Evolutionary conservation across 1,140 invertebrate genomes (phyloP), one percentile per base, ranked within the genome.

Genomic region (Mesaphorura yosii): DNA sequence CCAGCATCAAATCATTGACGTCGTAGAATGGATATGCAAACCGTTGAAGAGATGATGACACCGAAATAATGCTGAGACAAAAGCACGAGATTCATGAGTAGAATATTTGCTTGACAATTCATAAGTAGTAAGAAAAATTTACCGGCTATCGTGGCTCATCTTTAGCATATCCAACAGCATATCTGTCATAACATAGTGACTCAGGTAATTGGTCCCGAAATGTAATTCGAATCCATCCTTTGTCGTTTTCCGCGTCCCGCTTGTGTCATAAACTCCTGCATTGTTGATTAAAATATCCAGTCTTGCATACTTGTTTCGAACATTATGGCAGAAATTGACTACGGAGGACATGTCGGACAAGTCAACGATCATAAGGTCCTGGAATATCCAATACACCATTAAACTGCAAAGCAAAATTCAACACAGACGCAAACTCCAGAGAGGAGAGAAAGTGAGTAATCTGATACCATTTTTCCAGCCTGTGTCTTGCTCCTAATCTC

Each of bases 171-270:
- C 48, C 37, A 50, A 29, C 5, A 55, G 46, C n/a, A 55, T 17
- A 53, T 80, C 73, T 0, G 88, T 92, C 0, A 94, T 71, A 26
- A 91, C 72, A 65, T 91, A 92, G 64, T 91, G 88, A 0, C 85
- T 85, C 45, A 88, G 68, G 67, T 88, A 79, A 67, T 88, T 88
- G 0, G 83, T 78, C 14, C 80, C 83, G 69, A 87, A 79, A 67
- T 86, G 81, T 40, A 80, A 78, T 70, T 92, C 88, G 70, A 85
- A 85, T 0, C 84, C 85, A 70, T 92, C 87, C 60, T 76, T 70
- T 1, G 85, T 90, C 39, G 67, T 67, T 25, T 19, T 50, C 14
- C 25, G 6, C 14, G 15, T 22, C 27, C 38, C 22, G 19, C 28
- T 42, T 12, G 38, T 28, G 26, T 51, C 50, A 38, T 7, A 28